These are phyloP conservation scores for Cyanocitta stelleri DNA, from an alignment of 2,113 vertebrate species.

Conservation along the genomic window DNA sequence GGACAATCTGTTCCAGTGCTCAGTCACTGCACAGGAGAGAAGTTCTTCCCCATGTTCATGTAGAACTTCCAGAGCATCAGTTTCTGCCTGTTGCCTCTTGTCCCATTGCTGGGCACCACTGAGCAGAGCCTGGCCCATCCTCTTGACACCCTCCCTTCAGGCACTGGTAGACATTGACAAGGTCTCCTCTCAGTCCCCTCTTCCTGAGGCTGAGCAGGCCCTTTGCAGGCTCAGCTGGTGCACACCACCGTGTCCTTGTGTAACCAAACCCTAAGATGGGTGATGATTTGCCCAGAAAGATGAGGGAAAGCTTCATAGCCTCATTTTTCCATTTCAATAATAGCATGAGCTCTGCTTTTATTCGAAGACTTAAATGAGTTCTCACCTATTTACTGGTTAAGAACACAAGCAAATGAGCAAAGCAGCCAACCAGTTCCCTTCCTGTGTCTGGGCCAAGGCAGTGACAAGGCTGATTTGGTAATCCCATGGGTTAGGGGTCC, in stretches of 20 bases:
- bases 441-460: fast-evolving
- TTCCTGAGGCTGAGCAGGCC: background rate
- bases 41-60: background rate
- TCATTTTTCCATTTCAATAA: background rate
- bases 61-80: background rate
- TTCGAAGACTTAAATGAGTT: background rate
- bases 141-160: background rate
- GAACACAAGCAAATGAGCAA: background rate
- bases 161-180: no score
- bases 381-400: background rate
- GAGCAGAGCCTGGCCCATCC: background rate
- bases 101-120: background rate
- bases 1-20: background rate
- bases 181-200: background rate
- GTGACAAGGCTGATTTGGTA: background rate
- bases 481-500: fast-evolving
- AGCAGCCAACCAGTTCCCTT: background rate
- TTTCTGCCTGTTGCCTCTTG: background rate
- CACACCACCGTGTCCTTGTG: background rate
- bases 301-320: background rate
- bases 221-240: background rate
- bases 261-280: background rate
- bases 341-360: background rate
- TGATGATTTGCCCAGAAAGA: background rate
- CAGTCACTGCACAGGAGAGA: background rate